Evolutionary conservation across 1,140 invertebrate species (phyloP).

Genomic region (Drosophila tropicalis): DNA sequence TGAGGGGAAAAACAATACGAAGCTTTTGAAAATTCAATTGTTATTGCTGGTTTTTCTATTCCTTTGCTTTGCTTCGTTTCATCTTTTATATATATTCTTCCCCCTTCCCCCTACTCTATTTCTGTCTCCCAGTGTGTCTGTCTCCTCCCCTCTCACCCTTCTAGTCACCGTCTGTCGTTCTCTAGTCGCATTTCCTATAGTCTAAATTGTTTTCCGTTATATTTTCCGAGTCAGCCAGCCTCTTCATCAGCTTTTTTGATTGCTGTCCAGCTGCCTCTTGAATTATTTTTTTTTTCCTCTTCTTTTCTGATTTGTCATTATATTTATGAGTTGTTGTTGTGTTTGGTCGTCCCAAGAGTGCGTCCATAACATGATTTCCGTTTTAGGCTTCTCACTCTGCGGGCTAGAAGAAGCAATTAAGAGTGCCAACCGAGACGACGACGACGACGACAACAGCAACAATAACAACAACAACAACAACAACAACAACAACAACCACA

Average conservation of each 20-base stretch:
- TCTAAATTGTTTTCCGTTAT: slow-evolving; percentile 79
- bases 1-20: slow-evolving; percentile 72
- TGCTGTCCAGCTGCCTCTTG: slow-evolving; percentile 66
- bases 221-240: slow-evolving; percentile 51
- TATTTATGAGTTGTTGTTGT: slow-evolving; percentile 75
- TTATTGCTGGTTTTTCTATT: slow-evolving; percentile 72
- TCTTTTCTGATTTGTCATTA: slow-evolving; percentile 78
- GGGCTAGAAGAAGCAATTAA: slow-evolving; percentile 66
- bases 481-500: slow-evolving; percentile 20
- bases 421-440: slow-evolving; percentile 30
- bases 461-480: slow-evolving; percentile 12
- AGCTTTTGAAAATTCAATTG: slow-evolving; percentile 79
- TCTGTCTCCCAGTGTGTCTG: neutral
- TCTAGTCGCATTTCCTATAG: slow-evolving; percentile 25
- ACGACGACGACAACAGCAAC: slow-evolving; percentile 14
- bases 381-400: slow-evolving; percentile 66
- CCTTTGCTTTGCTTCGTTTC: slow-evolving; percentile 13
- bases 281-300: slow-evolving; percentile 39
- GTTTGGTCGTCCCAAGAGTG: slow-evolving; percentile 46
- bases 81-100: neutral
- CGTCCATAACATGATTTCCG: slow-evolving; percentile 77
- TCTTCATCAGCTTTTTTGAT: slow-evolving; percentile 71
- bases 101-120: neutral
- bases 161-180: slow-evolving; percentile 5
- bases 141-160: neutral